phyloP scores from a whole-genome alignment of 2,888 invertebrate genomes.

The Herminia tarsipennalis region DNA sequence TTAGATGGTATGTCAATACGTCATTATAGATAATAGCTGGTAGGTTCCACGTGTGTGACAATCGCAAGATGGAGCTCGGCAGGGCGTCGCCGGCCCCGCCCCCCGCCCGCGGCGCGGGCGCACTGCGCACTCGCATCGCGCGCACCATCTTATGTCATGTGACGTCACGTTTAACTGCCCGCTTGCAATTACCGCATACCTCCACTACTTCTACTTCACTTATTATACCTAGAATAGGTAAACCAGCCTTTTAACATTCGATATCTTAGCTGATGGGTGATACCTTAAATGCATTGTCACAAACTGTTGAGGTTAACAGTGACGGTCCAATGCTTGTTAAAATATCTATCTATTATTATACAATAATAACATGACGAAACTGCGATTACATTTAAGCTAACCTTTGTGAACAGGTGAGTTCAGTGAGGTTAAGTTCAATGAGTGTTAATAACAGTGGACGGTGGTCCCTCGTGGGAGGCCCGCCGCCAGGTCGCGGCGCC shows the following conservation, averaged over 20 bases:
- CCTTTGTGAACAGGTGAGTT: neutral
- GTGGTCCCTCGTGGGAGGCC: constrained; percentile 17
- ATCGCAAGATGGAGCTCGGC: constrained; percentile 33
- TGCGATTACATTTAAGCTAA: neutral
- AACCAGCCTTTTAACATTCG: no score
- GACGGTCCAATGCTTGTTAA: no score
- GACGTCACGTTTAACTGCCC: neutral
- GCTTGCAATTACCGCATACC: constrained; percentile 8
- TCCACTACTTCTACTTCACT: neutral
- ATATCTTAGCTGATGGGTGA: no score
- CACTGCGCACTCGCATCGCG: constrained; percentile 2
- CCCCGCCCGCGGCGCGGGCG: constrained; percentile 21
- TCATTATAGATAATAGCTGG: neutral
- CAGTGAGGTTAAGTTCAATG: neutral
- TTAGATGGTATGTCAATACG: neutral
- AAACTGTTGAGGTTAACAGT: no score
- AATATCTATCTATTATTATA: no score
- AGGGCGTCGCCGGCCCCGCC: constrained; percentile 39
- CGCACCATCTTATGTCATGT: constrained; percentile 3
- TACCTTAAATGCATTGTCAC: no score
- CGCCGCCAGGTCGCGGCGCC: constrained; percentile 14
- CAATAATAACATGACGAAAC: no score
- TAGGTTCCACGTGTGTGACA: constrained; percentile 20
- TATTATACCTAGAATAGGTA: neutral
- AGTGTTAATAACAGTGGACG: constrained; percentile 5